A percentile compares a stretch with the other conserved stretches of the same genome.
phyloP scores from a whole-genome alignment of 2,888 invertebrate species.

The Conomelus anceps region DNA sequence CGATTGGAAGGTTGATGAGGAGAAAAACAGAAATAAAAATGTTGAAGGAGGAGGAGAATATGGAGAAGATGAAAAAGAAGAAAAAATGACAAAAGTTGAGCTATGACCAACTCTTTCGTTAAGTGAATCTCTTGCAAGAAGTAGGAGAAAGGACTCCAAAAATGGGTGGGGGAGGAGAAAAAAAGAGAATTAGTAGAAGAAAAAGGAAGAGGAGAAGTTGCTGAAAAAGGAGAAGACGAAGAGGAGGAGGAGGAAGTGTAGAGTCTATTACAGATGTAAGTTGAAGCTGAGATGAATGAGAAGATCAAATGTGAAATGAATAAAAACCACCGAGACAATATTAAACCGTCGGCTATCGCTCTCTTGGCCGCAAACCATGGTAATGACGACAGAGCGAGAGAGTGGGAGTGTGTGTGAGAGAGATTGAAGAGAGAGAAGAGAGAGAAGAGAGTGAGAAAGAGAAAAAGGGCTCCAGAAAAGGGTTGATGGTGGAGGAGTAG shows the following conservation, averaged over 20 bases:
- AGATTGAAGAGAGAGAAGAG: not conserved
- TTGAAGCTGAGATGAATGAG: not conserved
- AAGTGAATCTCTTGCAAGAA: too few relatives aligned
- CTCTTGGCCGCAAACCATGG: not conserved
- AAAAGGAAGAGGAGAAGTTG: too few relatives aligned
- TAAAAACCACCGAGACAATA: not conserved
- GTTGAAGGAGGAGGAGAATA: too few relatives aligned
- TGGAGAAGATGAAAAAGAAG: too few relatives aligned
- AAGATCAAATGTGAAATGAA: not conserved
- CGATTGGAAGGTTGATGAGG: too few relatives aligned
- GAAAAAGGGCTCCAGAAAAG: not conserved
- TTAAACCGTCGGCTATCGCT: not conserved
- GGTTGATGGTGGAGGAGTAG: not conserved
- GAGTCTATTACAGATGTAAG: not conserved
- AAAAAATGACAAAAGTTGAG: too few relatives aligned
- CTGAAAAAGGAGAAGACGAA: not conserved
- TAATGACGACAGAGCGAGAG: not conserved
- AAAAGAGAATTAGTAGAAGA: too few relatives aligned
- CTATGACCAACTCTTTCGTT: too few relatives aligned
- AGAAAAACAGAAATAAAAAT: too few relatives aligned
- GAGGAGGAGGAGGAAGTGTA: not conserved
- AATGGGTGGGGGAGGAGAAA: not conserved
- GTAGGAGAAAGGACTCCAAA: not conserved
- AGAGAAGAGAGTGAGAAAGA: not conserved
- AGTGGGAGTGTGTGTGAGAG: not conserved